Percentiles rank a stretch among this genome's conserved stretches.
Evolutionary conservation across 2,113 vertebrate genomes (phyloP).

Genomic region (Chaenogobius annularis): DNA sequence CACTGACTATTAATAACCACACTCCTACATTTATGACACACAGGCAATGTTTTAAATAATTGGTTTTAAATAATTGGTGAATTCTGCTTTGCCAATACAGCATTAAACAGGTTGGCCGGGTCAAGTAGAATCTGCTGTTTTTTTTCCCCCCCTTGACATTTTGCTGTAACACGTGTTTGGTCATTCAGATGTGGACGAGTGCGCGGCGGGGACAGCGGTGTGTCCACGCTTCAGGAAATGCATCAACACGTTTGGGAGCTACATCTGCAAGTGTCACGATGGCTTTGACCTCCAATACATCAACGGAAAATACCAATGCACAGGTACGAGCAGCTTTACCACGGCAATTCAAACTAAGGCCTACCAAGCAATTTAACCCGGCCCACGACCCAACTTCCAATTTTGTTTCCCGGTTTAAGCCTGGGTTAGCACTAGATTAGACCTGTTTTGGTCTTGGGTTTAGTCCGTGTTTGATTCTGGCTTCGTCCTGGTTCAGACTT

Average conservation of each 20-base stretch:
- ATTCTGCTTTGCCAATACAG: constrained; percentile 40
- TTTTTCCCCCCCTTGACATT: not conserved
- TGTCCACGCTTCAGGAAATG: constrained; percentile 92
- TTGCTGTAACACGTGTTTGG: not conserved
- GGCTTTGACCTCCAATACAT: constrained; percentile 93
- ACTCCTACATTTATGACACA: constrained; percentile 49
- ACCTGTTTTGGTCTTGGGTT: too few species aligned
- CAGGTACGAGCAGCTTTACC: constrained; percentile 71
- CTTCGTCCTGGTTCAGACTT: too few species aligned
- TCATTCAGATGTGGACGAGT: constrained; percentile 91
- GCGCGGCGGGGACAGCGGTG: constrained; percentile 82
- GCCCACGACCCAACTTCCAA: too few species aligned
- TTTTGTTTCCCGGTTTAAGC: too few species aligned
- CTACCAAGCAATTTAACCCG: too few species aligned
- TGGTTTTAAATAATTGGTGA: constrained; percentile 54
- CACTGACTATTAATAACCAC: constrained; percentile 56
- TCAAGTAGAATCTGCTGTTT: not conserved
- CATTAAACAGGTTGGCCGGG: constrained; percentile 13
- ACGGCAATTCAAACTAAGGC: too few species aligned
- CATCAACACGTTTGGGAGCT: constrained; percentile 96
- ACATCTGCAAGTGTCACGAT: constrained; percentile 93
- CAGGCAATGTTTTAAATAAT: constrained; percentile 35
- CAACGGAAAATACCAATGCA: constrained; percentile 93
- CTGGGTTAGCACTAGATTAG: too few species aligned
- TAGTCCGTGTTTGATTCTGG: too few species aligned